A percentile compares a stretch with the other conserved stretches of the same genome.
Evolutionary conservation across 2,888 invertebrate genomes (phyloP).

Genomic region (Eretmocerus hayati): DNA sequence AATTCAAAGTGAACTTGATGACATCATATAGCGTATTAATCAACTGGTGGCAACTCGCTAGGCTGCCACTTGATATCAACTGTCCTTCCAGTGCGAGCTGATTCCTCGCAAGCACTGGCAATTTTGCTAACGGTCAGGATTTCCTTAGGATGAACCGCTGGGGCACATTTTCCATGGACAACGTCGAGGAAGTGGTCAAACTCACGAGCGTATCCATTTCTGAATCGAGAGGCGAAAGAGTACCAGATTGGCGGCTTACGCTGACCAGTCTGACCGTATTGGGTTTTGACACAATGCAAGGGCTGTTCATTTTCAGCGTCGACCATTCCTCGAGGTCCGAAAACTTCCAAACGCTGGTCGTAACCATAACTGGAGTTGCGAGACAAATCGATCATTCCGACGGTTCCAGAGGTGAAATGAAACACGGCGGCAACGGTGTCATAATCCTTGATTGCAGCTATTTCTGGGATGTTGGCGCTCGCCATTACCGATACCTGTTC

Average conservation of each 20-base stretch:
- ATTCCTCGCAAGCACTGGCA: conserved; percentile 54
- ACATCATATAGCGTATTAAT: neutral
- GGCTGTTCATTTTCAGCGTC: conserved; percentile 54
- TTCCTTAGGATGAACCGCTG: conserved; percentile 49
- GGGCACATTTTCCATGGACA: conserved; percentile 47
- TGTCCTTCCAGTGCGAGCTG: conserved; percentile 49
- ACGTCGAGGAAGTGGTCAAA: conserved; percentile 58
- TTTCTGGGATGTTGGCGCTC: conserved; percentile 53
- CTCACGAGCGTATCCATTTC: conserved; percentile 51
- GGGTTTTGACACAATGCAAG: conserved; percentile 46
- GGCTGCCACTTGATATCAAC: conserved; percentile 52
- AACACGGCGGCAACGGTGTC: conserved; percentile 58
- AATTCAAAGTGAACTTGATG: too few species aligned
- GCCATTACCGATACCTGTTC: conserved; percentile 34
- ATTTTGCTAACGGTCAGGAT: conserved; percentile 55
- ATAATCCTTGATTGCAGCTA: conserved; percentile 56
- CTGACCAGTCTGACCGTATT: conserved; percentile 46
- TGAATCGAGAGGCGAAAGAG: conserved; percentile 57
- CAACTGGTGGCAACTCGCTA: conserved; percentile 42
- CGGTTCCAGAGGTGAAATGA: conserved; percentile 57
- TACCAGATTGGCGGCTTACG: conserved; percentile 52
- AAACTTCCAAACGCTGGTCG: conserved; percentile 62
- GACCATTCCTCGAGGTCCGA: conserved; percentile 56
- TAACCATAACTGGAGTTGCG: conserved; percentile 60
- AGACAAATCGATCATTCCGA: conserved; percentile 59